These are phyloP conservation scores for Patella caerulea DNA, from an alignment of 2,888 invertebrate genomes.

Conservation along the genomic window DNA sequence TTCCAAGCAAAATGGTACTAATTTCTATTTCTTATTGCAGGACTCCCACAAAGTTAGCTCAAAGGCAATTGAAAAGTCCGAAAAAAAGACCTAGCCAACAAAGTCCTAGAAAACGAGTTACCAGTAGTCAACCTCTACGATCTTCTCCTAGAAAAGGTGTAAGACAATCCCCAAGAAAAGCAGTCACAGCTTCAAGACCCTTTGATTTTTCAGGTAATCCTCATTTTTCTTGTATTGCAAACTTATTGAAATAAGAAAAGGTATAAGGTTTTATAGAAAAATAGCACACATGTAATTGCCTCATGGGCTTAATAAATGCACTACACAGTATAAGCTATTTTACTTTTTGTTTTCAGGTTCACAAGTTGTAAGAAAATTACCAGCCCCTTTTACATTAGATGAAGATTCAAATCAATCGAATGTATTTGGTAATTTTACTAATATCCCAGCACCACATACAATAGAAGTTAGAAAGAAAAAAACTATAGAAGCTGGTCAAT, in stretches of 20 bases:
- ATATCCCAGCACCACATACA: background rate
- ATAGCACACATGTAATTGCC: too few species aligned
- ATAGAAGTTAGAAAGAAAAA: conserved; percentile 5
- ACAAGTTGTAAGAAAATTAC: background rate
- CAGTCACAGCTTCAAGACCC: background rate
- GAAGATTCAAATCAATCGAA: background rate
- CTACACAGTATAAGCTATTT: background rate
- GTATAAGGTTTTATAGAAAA: too few species aligned
- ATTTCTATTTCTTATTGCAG: background rate
- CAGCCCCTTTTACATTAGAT: background rate
- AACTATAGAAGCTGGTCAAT: background rate
- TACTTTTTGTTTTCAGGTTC: background rate
- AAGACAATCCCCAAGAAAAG: background rate
- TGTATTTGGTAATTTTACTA: background rate
- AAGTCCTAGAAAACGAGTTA: conserved; percentile 2
- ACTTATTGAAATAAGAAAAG: too few species aligned
- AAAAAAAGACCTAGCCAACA: background rate
- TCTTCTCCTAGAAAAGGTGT: background rate
- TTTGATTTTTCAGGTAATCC: too few species aligned
- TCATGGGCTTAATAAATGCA: too few species aligned
- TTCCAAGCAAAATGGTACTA: too few species aligned
- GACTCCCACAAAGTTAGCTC: background rate
- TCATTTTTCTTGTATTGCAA: too few species aligned
- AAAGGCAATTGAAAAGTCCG: background rate
- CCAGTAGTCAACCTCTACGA: background rate